Base-by-base conservation (phyloP, 2,797 vertebrate genomes). In the Chelon auratus region DNA sequence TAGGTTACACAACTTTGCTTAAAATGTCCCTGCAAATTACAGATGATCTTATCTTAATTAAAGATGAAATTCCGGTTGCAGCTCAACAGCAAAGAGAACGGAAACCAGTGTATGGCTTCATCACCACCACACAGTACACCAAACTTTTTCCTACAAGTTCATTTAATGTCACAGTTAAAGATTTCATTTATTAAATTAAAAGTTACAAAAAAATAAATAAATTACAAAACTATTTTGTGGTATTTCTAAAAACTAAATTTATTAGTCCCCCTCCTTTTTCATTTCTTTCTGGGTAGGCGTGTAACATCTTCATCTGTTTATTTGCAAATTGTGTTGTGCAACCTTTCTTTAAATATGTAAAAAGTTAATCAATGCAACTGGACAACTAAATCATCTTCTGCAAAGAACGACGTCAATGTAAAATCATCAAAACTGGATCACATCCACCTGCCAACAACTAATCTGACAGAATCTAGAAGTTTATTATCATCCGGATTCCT, bases 381-480 rank as follows among this genome's bases (percentile, higher is more conserved):
- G 14, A 43, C 14, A 26, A 4, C 24, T 14, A 30, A 9, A 36
- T 47, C 26, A 47, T 18, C 15, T 14, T 20, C 13, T 43, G 5
- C 15, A 13, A 40, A 12, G 39, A 3, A 40, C 39, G 14, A 13
- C 9, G 12, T 48, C 11, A 9, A 3, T 9, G 7, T 6, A 43
- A 5, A 18, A 37, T 47, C 3, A 26, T 26, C 24, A 26, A 4
- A 26, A 26, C 3, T 3, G 24, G 24, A 26, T 26, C 24, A 26
- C 24, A 26, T 26, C 24, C 24, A 26, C 3, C 24, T 66, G 40
- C 22, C 53, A 72, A 57, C 62, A 72, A 71, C 26, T 45, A 42
- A 17, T 20, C 13, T 5, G 68, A 47, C n/a, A 42, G 18, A 65
- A 75, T 64, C 18, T 26, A 26, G 22, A 22, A 51, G 33, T 67